phyloP scores from a whole-genome alignment of 2,888 invertebrate genomes.

The Timema podura region DNA sequence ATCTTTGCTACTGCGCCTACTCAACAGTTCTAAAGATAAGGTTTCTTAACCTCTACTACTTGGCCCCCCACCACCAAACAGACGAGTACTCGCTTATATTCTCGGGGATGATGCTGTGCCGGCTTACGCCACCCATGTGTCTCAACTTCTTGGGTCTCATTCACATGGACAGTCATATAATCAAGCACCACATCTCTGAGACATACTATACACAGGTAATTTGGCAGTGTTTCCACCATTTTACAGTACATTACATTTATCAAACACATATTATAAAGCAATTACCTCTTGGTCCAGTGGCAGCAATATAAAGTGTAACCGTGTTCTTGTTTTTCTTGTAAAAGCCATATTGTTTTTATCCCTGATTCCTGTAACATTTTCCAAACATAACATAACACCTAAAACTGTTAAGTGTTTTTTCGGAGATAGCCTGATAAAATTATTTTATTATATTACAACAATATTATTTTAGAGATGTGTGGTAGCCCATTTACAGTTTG shows the following conservation, averaged over 20 bases:
- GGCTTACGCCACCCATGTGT: constrained; percentile 96
- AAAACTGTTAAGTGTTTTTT: no score
- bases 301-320: no score
- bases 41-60: constrained; percentile 92
- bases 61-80: constrained; percentile 97
- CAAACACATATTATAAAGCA: no score
- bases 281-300: no score
- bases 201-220: constrained; percentile 92
- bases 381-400: no score
- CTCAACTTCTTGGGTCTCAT: constrained; percentile 96
- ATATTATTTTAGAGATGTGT: no score
- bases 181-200: constrained; percentile 72
- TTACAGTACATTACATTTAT: not conserved
- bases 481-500: no score
- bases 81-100: constrained; percentile 98
- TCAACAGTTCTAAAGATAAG: constrained; percentile 96
- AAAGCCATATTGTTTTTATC: no score
- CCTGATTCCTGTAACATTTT: no score
- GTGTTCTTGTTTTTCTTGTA: no score
- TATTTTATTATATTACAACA: no score
- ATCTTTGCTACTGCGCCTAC: constrained; percentile 96
- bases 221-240: constrained; percentile 6
- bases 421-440: no score
- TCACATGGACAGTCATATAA: constrained; percentile 96
- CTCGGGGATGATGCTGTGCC: constrained; percentile 96